These are phyloP conservation scores for Xiphorhynchus elegans DNA, from an alignment of 2,113 vertebrate genomes.

Conservation along the genomic window DNA sequence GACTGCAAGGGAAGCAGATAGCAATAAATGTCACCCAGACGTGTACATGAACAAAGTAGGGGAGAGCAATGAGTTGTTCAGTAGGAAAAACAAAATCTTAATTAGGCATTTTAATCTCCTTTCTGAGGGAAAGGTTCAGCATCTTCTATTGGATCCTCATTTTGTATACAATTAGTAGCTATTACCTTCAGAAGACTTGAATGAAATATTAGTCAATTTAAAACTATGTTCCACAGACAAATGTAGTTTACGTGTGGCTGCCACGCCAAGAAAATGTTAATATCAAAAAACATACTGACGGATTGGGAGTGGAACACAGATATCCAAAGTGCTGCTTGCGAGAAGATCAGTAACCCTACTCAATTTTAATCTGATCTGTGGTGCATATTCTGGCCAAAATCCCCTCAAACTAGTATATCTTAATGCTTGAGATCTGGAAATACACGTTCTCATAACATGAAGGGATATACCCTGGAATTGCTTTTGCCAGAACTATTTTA, in stretches of 20 bases:
- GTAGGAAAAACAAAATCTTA: background rate
- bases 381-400: background rate
- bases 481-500: constrained; percentile 51
- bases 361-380: background rate
- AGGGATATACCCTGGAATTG: constrained; percentile 28
- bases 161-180: constrained; percentile 29
- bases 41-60: background rate
- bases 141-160: background rate
- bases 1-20: background rate
- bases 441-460: constrained; percentile 1
- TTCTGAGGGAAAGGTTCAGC: background rate
- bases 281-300: background rate
- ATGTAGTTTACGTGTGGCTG: constrained; percentile 9
- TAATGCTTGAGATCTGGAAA: constrained; percentile 17
- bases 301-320: background rate
- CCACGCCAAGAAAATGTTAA: constrained; percentile 36
- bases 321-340: background rate
- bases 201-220: constrained; percentile 27
- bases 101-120: background rate
- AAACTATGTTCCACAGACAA: background rate
- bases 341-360: constrained; percentile 1
- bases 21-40: background rate
- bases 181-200: background rate
- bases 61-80: background rate
- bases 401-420: constrained; percentile 1